Evolutionary conservation across 2,113 vertebrate species (phyloP), one percentile per base, ranked within the genome.

Genomic region (Lepisosteus oculatus): DNA sequence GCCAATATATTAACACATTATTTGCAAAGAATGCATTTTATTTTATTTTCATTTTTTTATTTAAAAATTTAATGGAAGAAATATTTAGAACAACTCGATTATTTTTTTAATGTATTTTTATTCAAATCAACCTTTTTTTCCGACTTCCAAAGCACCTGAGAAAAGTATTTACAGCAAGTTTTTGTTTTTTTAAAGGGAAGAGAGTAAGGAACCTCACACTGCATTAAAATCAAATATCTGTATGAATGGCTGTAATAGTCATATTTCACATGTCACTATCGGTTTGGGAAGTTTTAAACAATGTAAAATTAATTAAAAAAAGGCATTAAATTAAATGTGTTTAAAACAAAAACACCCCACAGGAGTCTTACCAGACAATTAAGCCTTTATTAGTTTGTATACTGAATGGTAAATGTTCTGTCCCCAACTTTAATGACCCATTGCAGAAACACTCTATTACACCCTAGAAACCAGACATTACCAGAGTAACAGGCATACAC

Each of bases 381-480:
- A 79, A 77, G 78, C 84, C 80, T 80, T 78, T 77, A 80, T 78
- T 85, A 72, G 70, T 81, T 77, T 70, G 17, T 75, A 83, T 73
- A 65, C 67, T 61, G 77, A 67, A 76, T 64, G 43, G 76, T 75
- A 79, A 80, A 77, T 72, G 29, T 78, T 84, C 75, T 81, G 68
- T 75, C n/a, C 74, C 43, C 44, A 15, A 51, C 15, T 3, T 67
- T 55, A 17, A 67, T 67, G 66, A 67, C 72, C 74, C 72, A 80
- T 86, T 83, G 70, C 77, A 83, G 81, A 82, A 78, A 75, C 17
- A 76, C 43, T 29, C 69, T 71, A 75, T 64, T 62, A 76, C 66
- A 61, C 12, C 70, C 63, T 29, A 29, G 29, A 29, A 77, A 74
- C 63, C 47, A 51, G 47, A 9, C 5, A 65, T 44, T 9, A 44